Evolutionary conservation across 2,888 invertebrate genomes (phyloP).

Genomic region (Neoaliturus tenellus): DNA sequence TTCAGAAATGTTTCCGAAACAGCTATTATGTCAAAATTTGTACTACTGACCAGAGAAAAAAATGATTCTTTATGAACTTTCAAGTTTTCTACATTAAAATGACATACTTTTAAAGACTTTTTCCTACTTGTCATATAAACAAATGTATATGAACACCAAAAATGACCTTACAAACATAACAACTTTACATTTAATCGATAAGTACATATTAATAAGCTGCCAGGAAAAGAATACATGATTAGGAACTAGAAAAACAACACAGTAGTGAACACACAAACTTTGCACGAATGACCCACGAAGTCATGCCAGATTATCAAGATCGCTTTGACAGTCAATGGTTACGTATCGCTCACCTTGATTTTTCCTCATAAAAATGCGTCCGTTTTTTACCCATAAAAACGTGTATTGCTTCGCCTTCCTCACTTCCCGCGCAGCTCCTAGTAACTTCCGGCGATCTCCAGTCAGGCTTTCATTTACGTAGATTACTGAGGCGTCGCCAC

Average conservation of each 20-base stretch:
- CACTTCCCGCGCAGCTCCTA: constrained; percentile 8
- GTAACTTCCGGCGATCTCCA: constrained; percentile 7
- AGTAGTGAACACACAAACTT: no score
- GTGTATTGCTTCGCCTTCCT: constrained; percentile 18
- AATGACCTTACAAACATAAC: no score
- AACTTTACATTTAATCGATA: no score
- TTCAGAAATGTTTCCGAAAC: neutral
- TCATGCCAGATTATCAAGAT: neutral
- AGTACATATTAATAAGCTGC: no score
- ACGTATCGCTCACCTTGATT: neutral
- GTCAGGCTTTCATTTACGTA: constrained; percentile 21
- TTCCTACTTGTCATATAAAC: no score
- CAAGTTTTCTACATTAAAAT: constrained; percentile 1
- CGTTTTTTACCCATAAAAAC: constrained; percentile 34
- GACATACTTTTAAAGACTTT: neutral
- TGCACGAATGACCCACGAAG: no score
- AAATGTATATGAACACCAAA: no score
- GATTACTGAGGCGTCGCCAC: neutral
- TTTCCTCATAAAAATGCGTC: constrained; percentile 28
- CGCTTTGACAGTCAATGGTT: neutral
- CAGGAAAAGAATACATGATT: no score
- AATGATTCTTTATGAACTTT: neutral
- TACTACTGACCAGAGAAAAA: neutral
- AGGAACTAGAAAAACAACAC: no score
- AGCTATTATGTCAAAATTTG: no score